Evolutionary conservation across 2,797 vertebrate species (phyloP), one percentile per base, ranked within the genome.

Genomic region (Microcaecilia unicolor): DNA sequence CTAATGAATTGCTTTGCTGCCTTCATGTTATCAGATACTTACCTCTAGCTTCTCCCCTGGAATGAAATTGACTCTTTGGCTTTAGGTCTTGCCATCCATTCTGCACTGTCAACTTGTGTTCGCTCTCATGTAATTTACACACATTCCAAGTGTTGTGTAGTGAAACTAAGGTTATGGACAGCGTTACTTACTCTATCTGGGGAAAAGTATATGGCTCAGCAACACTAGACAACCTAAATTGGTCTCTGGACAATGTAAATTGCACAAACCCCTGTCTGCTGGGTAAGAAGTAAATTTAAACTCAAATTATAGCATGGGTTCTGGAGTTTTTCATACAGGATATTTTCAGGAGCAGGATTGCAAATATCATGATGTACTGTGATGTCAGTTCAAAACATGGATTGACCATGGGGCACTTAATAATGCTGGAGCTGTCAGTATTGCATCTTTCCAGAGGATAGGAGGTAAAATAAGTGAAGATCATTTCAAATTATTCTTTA

Each of bases 71-170:
- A 4, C 28, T 43, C 24, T 25, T 26, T 7, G 4, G 1, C 27
- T 62, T 28, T 25, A 32, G 44, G 24, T 21, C 10, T 22, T 3
- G 8, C 2, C 4, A 5, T 36, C 5, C 22, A 10, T 42, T 27
- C 9, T 22, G 45, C 9, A 28, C 26, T 41, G 14, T 35, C 15
- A n/a, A 14, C 29, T 22, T 18, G 28, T 28, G 44, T 15, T 6
- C 18, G 34, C 3, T 22, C 40, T 46, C 19, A 8, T 30, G 2
- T 37, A 15, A n/a, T 30, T 2, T 28, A 8, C 18, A 9, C 4
- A 10, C 2, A 9, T 55, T 48, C 46, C 32, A 56, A 47, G 37
- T 13, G 8, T 6, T 38, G 17, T 37, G 25, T 30, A 42, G 22
- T 14, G n/a, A 32, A 31, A 15, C 4, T 17, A 22, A 6, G 5